Evolutionary conservation across 2,113 vertebrate genomes (phyloP).

Genomic region (Macaca nemestrina): DNA sequence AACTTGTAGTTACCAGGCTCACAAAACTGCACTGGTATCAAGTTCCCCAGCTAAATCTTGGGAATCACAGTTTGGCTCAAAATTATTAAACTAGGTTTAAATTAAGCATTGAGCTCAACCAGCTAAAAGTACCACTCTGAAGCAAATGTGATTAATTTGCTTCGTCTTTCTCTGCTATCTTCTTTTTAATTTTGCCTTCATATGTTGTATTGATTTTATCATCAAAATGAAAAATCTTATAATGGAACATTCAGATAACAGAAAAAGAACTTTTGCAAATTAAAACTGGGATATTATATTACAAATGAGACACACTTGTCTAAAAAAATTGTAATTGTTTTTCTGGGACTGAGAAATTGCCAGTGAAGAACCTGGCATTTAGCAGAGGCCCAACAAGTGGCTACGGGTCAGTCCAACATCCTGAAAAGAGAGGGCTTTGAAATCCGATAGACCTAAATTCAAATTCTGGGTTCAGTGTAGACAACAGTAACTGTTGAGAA

Average conservation of each 20-base stretch:
- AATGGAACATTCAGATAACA: background rate
- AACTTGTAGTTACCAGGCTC: background rate
- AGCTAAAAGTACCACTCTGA: too few relatives aligned
- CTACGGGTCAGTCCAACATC: rapidly evolving
- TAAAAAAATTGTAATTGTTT: background rate
- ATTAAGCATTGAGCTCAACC: background rate
- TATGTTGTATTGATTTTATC: background rate
- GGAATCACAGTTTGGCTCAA: rapidly evolving
- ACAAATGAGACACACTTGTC: background rate
- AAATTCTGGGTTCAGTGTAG: background rate
- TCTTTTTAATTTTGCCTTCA: background rate
- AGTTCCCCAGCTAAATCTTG: background rate
- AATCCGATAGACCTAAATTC: background rate
- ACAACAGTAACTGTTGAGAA: background rate
- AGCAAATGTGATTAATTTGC: background rate
- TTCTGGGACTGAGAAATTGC: background rate
- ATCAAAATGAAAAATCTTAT: background rate
- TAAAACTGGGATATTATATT: background rate
- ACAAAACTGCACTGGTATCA: background rate
- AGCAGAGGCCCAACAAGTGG: background rate
- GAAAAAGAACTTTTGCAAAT: background rate
- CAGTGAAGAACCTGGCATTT: background rate
- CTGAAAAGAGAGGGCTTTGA: background rate
- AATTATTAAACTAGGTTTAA: background rate
- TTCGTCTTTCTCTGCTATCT: background rate